Percentiles rank a stretch among this genome's conserved stretches.
Evolutionary conservation across 2,797 vertebrate genomes (phyloP).

Genomic region (Notolabrus celidotus): DNA sequence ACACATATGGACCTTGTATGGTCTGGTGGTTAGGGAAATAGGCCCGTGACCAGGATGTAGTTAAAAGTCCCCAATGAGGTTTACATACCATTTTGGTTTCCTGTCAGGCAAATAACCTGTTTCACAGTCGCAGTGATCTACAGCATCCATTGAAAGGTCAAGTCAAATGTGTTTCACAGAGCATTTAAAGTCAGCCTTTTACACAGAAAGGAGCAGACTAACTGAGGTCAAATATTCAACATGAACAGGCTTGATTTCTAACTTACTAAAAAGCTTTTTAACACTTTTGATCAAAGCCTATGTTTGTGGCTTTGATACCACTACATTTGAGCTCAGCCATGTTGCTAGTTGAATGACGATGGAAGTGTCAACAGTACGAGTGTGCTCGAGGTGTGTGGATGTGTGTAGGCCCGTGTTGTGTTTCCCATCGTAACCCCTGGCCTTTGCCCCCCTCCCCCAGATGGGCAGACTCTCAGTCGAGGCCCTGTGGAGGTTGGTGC

Average conservation of each 20-base stretch:
- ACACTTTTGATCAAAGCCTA: conserved; percentile 1
- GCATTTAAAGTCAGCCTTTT: conserved; percentile 16
- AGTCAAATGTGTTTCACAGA: conserved; percentile 32
- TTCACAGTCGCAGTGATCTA: conserved; percentile 49
- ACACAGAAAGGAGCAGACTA: conserved; percentile 8
- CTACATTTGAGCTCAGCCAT: background rate
- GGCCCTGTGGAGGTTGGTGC: conserved; percentile 82
- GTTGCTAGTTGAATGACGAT: conserved; percentile 37
- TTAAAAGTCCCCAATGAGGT: conserved; percentile 65
- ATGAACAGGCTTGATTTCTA: background rate
- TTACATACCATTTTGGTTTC: conserved; percentile 69
- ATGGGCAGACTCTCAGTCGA: conserved; percentile 78
- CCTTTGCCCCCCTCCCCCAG: conserved; percentile 76
- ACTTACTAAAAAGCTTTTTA: background rate
- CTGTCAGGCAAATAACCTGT: conserved; percentile 76
- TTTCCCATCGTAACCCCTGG: conserved; percentile 73
- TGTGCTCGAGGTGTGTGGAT: conserved; percentile 45
- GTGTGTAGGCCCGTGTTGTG: conserved; percentile 49
- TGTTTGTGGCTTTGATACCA: conserved; percentile 3
- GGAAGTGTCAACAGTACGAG: conserved; percentile 25
- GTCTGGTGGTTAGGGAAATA: conserved; percentile 82
- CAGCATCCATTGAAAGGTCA: conserved; percentile 48
- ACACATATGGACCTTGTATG: conserved; percentile 60
- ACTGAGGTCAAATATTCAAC: background rate
- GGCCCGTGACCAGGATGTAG: conserved; percentile 58